Evolutionary conservation across 2,113 vertebrate genomes (phyloP).

Genomic region (Periophthalmodon schlosseri): DNA sequence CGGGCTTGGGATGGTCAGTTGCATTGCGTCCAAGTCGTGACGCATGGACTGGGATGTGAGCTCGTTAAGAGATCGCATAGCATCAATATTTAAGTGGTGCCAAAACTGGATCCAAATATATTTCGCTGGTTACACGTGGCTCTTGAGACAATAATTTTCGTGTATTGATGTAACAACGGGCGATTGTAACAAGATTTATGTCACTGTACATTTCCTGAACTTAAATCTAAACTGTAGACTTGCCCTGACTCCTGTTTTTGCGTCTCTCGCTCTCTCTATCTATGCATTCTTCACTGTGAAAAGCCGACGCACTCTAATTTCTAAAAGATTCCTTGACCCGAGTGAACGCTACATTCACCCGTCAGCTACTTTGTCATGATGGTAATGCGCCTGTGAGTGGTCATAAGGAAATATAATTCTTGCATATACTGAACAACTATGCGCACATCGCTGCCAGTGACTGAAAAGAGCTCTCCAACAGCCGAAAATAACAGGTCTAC

Average conservation of each 20-base stretch:
- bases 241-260: background rate
- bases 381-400: slow-evolving; percentile 20
- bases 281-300: slow-evolving; percentile 52
- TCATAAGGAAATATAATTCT: slow-evolving; percentile 30
- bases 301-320: slow-evolving; percentile 39
- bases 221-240: slow-evolving; percentile 18
- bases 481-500: background rate
- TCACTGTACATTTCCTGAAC: background rate
- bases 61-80: background rate
- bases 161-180: background rate
- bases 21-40: slow-evolving; percentile 29
- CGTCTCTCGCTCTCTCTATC: slow-evolving; percentile 17
- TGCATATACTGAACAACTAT: slow-evolving; percentile 33
- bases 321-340: slow-evolving; percentile 54
- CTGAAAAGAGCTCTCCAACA: background rate
- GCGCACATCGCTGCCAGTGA: slow-evolving; percentile 13
- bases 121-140: slow-evolving; percentile 2
- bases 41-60: slow-evolving; percentile 19
- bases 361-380: slow-evolving; percentile 54
- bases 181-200: background rate
- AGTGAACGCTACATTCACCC: slow-evolving; percentile 63
- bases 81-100: slow-evolving; percentile 2
- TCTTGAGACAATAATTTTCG: background rate
- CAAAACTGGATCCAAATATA: background rate
- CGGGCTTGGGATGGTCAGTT: slow-evolving; percentile 12